Percentiles rank a stretch among this genome's conserved stretches.
These are phyloP conservation scores for Branchinecta lindahli DNA, from an alignment of 1,140 invertebrate species.

Conservation along the genomic window DNA sequence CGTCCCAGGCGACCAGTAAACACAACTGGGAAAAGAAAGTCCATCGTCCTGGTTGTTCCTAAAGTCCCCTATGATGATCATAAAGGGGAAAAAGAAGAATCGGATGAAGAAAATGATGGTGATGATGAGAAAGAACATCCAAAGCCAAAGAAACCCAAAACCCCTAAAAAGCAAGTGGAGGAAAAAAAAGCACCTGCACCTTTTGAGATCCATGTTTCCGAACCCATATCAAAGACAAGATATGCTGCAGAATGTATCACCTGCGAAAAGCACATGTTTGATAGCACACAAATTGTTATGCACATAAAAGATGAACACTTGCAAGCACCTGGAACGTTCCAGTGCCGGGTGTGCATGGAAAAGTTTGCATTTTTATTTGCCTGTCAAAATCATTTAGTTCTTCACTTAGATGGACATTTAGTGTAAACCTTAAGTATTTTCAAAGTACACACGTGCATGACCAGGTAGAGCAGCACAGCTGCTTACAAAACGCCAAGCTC, in stretches of 20 bases:
- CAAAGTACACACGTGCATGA: no score
- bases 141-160: no score
- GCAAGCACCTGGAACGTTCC: neutral
- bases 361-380: neutral
- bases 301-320: constrained; percentile 1
- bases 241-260: constrained; percentile 3
- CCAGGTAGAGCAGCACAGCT: no score
- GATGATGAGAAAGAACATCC: no score
- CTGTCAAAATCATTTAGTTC: constrained; percentile 1
- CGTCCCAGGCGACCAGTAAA: no score
- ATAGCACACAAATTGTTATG: constrained; percentile 10
- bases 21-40: no score
- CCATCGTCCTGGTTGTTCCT: no score
- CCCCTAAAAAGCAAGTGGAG: neutral
- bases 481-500: no score
- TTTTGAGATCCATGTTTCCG: neutral
- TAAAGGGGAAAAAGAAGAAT: no score
- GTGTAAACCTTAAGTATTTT: neutral
- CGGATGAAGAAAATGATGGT: no score
- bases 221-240: neutral
- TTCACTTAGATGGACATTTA: neutral
- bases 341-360: neutral
- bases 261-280: constrained; percentile 1
- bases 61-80: no score
- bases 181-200: neutral